These are phyloP conservation scores for Drosophila imparisetae DNA, from an alignment of 2,888 invertebrate species.

Conservation along the genomic window DNA sequence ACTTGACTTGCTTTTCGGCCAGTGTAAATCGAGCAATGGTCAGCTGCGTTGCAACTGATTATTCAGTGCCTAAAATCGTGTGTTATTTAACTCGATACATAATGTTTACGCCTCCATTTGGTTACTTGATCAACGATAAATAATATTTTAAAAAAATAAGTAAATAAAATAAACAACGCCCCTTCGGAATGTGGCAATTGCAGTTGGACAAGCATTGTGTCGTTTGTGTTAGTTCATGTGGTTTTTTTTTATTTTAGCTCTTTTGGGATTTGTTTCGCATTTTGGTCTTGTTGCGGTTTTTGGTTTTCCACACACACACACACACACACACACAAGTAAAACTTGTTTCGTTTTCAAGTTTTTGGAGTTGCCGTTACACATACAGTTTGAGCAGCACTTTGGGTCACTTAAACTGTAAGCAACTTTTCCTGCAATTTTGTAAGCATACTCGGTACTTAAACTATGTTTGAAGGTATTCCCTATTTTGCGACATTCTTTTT, in stretches of 20 bases:
- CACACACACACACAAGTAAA: slow-evolving; percentile 30
- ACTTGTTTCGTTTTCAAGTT: slow-evolving; percentile 70
- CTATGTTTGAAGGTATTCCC: neutral
- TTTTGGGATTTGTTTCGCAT: slow-evolving; percentile 20
- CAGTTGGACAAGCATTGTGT: slow-evolving; percentile 19
- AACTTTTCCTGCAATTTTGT: slow-evolving; percentile 23
- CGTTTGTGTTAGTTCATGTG: neutral
- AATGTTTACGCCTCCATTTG: slow-evolving; percentile 18
- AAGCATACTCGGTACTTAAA: neutral
- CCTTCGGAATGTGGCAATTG: slow-evolving; percentile 1
- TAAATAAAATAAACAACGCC: slow-evolving; percentile 3
- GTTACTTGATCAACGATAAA: neutral
- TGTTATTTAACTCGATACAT: slow-evolving; percentile 2
- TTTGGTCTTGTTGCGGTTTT: slow-evolving; percentile 15
- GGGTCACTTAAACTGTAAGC: slow-evolving; percentile 32
- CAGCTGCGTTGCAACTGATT: neutral
- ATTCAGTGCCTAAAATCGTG: neutral
- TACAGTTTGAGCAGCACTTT: slow-evolving; percentile 20
- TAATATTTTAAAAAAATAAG: neutral
- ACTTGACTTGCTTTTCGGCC: neutral
- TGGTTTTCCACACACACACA: slow-evolving; percentile 36
- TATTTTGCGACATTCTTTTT: slow-evolving; percentile 8
- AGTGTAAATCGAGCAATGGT: neutral
- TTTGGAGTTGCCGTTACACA: slow-evolving; percentile 43
- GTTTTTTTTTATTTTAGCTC: neutral